These are phyloP conservation scores for Lochmaea crataegi DNA, from an alignment of 2,888 invertebrate species.

Conservation along the genomic window DNA sequence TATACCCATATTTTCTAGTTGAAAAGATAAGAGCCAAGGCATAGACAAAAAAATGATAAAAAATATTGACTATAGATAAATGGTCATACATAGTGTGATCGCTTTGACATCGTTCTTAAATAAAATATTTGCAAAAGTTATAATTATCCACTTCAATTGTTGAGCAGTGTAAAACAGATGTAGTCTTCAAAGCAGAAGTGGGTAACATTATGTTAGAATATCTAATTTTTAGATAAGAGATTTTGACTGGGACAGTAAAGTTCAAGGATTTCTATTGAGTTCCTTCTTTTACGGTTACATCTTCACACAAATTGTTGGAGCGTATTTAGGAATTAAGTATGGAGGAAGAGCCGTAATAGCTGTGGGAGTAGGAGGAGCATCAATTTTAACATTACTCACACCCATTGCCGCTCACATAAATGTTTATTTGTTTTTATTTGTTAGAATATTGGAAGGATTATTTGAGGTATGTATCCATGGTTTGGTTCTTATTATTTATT, in stretches of 20 bases:
- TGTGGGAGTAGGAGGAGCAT: slow-evolving; percentile 23
- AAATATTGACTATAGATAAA: too few species aligned
- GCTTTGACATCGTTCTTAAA: too few species aligned
- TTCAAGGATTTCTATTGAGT: slow-evolving; percentile 82
- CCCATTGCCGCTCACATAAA: slow-evolving; percentile 64
- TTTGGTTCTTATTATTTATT: too few species aligned
- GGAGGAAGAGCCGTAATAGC: slow-evolving; percentile 65
- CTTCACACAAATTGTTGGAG: slow-evolving; percentile 84
- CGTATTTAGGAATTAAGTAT: slow-evolving; percentile 83
- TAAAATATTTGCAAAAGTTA: too few species aligned
- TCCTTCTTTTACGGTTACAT: slow-evolving; percentile 93
- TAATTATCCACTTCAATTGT: too few species aligned
- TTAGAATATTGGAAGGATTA: slow-evolving; percentile 67
- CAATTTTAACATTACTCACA: slow-evolving; percentile 25
- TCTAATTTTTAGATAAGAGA: slow-evolving; percentile 56
- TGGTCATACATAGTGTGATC: too few species aligned
- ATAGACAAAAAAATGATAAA: too few species aligned
- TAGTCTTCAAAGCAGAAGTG: too few species aligned
- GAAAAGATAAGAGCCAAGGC: too few species aligned
- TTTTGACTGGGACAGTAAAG: slow-evolving; percentile 83
- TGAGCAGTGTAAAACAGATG: too few species aligned
- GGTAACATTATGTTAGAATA: too few species aligned
- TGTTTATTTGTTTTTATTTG: slow-evolving; percentile 75
- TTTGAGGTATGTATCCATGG: slow-evolving; percentile 54
- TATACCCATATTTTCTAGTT: too few species aligned